Evolutionary conservation across 2,113 vertebrate genomes (phyloP).

Genomic region (Podarcis muralis): DNA sequence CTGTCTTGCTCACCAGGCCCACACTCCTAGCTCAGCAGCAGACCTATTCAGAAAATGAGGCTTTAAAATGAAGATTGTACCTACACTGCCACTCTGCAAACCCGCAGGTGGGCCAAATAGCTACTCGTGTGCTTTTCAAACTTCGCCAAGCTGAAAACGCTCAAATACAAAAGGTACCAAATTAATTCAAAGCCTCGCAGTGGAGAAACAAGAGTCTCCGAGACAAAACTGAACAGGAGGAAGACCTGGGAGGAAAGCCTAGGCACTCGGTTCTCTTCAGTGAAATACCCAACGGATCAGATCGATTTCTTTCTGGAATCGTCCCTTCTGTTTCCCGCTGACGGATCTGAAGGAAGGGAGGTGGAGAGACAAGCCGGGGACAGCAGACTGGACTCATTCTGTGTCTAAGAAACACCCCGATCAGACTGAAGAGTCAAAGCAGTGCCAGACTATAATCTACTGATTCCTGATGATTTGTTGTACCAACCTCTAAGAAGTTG

Average conservation of each 20-base stretch:
- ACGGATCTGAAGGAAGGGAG: background rate
- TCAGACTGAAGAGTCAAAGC: background rate
- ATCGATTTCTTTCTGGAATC: background rate
- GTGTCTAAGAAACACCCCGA: background rate
- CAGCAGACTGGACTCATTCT: background rate
- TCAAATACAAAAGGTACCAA: background rate
- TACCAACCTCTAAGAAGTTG: background rate
- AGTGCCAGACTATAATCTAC: background rate
- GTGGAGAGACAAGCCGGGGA: background rate
- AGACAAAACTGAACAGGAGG: background rate
- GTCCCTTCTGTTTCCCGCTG: background rate
- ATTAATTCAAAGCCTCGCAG: background rate
- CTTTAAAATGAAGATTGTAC: conserved; percentile 2
- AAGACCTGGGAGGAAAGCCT: background rate
- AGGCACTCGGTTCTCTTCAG: background rate
- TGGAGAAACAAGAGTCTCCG: background rate
- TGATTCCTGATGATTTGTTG: background rate
- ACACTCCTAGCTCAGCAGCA: background rate
- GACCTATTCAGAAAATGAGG: background rate
- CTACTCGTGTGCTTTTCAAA: background rate
- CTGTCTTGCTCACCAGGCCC: background rate
- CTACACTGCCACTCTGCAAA: background rate
- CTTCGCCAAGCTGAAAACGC: background rate
- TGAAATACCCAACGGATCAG: background rate
- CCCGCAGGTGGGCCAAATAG: background rate